Evolutionary conservation across 2,888 invertebrate species (phyloP), one percentile per base, ranked within the genome.

Genomic region (Oligia strigilis): DNA sequence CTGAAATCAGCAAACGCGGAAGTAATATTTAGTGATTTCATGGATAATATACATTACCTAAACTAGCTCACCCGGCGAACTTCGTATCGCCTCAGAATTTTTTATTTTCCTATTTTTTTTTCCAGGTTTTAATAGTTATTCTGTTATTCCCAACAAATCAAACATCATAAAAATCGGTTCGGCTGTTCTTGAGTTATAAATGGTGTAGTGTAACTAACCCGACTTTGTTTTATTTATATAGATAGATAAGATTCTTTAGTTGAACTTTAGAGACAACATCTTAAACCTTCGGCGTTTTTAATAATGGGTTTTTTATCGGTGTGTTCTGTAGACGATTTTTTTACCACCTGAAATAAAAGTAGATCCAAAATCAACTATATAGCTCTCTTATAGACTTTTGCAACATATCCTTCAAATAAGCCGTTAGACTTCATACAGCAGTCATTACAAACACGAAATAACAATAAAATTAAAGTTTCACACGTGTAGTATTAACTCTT

Each of bases 391-490:
- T 62, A 69, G 17, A 11, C 14, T 46, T 70, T 46, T 17, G n/a
- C 23, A 66, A 76, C 19, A 69, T 62, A 76, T 69, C 23, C 36
- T 79, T 71, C 83, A 78, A 72, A 29, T 46, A 74, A 40, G 52
- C 17, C 40, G 17, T 72, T 58, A 73, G 46, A 49, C 40, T 64
- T 67, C 75, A 73, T 83, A 65, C 23, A 40, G 17, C 43, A 29
- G 23, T 70, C 52, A 74, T 81, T 72, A 85, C 36, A n/a, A 67
- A 72, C 78, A 86, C 72, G 74, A 86, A 78, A 78, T 82, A 78
- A 69, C 78, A 75, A 86, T 82, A 82, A 78, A 62, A 82, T 49
- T 69, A 55, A 52, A 77, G 60, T 67, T 75, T 69, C 64, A 82
- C 83, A 78, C 78, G 62, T 75, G 58, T 1, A 8, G 17, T 46